Evolutionary conservation across 2,888 invertebrate genomes (phyloP), one percentile per base, ranked within the genome.

Genomic region (Chloroclystis v-ata): DNA sequence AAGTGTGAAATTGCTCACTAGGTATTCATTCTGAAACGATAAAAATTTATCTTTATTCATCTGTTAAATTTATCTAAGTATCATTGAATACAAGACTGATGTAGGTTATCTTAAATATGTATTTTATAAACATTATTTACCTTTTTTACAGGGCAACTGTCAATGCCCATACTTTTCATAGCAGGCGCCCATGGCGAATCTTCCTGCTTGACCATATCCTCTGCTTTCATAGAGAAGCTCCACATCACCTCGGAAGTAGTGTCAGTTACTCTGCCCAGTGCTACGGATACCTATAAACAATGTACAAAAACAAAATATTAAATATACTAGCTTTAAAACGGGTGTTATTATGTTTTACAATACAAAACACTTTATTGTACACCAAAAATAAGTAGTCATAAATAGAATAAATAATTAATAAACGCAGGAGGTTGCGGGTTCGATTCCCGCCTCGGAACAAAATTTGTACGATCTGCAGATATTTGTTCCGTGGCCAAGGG

Each of bases 161-260:
- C 58, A 1, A 75, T 58, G 6, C 78, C 69, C 56, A 85, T 57
- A 10, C 60, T 58, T 7, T 71, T 30, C 1, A 75, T 14, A 1
- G 82, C 2, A 0, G 72, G 63, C 20, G 56, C 61, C 79, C 79
- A 82, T 0, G 83, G 82, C 0, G 76, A 63, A 7, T 77, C 72
- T 0, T 63, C 14, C 1, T 77, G 65, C 10, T 1, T 72, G 37
- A 13, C 83, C 28, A 39, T 66, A 70, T 56, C 49, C 86, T 83
- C 1, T 84, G 41, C 25, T 71, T n/a, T 67, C 1, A 61, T 52
- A 0, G 69, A 54, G 6, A 51, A 65, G 10, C 71, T 74, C 56
- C 63, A 55, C 29, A 75, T 61, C 4, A 35, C 35, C 10, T 84
- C 75, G 9, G 59, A 59, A 0, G 72, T 70, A 14, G 69, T 6